A percentile compares a stretch with the other conserved stretches of the same genome.
Conservation (phyloP, 2,797 vertebrate species). For the Cyclura pinguis region DNA sequence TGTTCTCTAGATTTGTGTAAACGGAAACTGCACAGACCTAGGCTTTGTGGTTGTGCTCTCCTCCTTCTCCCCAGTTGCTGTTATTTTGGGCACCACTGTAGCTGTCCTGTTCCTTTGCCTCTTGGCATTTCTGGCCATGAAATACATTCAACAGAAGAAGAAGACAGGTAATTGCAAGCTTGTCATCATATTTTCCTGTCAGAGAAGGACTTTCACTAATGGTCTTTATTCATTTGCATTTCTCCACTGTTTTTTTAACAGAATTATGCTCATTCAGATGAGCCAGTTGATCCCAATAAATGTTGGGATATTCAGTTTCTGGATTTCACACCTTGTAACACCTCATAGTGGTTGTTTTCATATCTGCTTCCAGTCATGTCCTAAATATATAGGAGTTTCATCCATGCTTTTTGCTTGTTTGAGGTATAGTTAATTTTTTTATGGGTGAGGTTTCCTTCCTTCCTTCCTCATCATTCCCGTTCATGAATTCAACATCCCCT, state of each 20-base stretch:
- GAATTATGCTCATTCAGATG: no score
- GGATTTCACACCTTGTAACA: no score
- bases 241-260: neutral
- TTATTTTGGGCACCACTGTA: conserved; percentile 83
- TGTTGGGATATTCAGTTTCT: no score
- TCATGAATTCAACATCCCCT: no score
- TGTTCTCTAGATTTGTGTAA: conserved; percentile 87
- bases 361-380: no score
- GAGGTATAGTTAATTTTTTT: no score
- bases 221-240: neutral
- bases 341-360: no score
- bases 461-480: no score
- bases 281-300: no score
- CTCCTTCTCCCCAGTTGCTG: conserved; percentile 81
- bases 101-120: conserved; percentile 83
- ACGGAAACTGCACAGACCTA: conserved; percentile 81
- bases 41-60: conserved; percentile 84
- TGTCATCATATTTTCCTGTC: neutral
- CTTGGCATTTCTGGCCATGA: conserved; percentile 83
- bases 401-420: no score
- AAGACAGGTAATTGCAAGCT: conserved; percentile 72
- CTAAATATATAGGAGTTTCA: no score
- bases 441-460: no score
- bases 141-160: conserved; percentile 82
- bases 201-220: accelerated